Conservation (phyloP, 2,797 vertebrate genomes). For the Thaleichthys pacificus region DNA sequence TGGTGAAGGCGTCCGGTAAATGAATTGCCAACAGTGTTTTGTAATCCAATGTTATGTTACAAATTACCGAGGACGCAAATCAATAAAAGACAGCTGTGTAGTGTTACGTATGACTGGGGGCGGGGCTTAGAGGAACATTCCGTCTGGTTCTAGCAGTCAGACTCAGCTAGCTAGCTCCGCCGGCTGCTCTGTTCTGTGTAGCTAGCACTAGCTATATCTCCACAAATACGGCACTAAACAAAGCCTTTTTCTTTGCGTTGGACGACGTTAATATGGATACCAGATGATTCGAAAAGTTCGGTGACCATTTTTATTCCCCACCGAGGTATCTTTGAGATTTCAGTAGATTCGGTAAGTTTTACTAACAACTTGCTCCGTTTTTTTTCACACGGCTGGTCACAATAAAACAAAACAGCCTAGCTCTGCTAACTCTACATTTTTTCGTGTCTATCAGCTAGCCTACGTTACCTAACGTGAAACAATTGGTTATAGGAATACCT, state of each 20-base stretch:
- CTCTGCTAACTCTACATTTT: not conserved
- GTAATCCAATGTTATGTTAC: too few relatives aligned
- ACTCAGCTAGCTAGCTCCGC: not conserved
- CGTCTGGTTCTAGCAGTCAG: not conserved
- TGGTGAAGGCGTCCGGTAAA: too few relatives aligned
- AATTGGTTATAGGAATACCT: too few relatives aligned
- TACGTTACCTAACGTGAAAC: not conserved
- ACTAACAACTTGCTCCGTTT: too few relatives aligned
- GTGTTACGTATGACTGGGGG: not conserved
- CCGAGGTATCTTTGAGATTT: not conserved
- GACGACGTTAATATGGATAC: not conserved
- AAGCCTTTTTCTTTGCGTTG: not conserved
- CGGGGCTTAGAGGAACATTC: not conserved
- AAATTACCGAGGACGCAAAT: too few relatives aligned
- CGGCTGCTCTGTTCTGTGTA: not conserved
- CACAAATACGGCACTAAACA: not conserved
- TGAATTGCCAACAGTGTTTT: too few relatives aligned
- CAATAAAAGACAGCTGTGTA: too few relatives aligned
- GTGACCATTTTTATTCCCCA: not conserved
- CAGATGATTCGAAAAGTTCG: not conserved
- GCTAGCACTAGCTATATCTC: too few relatives aligned
- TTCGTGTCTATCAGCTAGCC: not conserved
- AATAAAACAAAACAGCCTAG: not conserved
- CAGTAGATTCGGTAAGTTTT: not conserved
- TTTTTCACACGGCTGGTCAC: too few relatives aligned